Conservation (phyloP, 2,797 vertebrate species). For the Tragelaphus oryx region DNA sequence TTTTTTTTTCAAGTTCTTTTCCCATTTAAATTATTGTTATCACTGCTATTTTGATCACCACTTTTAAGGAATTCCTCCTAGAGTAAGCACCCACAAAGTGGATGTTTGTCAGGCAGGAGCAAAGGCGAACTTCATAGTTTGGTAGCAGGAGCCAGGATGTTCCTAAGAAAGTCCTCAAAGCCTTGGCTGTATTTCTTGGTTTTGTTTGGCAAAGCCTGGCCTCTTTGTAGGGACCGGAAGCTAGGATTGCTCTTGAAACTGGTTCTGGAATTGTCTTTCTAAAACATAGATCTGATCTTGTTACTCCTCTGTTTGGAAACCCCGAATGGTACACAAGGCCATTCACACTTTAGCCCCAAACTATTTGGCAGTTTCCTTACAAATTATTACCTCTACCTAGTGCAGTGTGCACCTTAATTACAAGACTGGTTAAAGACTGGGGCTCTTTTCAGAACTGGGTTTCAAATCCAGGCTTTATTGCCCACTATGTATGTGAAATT, state of each 20-base stretch:
- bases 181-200: constrained; percentile 3
- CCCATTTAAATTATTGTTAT: neutral
- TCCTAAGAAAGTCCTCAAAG: constrained; percentile 40
- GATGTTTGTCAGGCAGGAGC: constrained; percentile 85
- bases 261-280: neutral
- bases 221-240: neutral
- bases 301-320: neutral
- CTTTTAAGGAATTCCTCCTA: constrained; percentile 70
- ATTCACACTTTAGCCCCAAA: constrained; percentile 23
- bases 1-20: neutral
- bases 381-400: neutral
- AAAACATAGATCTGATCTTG: neutral
- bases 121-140: constrained; percentile 81
- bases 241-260: neutral
- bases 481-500: neutral
- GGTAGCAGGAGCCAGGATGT: constrained; percentile 31
- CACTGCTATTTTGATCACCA: constrained; percentile 11
- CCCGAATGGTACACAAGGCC: neutral
- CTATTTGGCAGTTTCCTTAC: neutral
- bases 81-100: constrained; percentile 69
- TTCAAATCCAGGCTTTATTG: neutral
- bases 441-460: neutral
- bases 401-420: neutral
- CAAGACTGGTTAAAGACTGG: neutral
- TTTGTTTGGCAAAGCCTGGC: neutral